Evolutionary conservation across 2,888 invertebrate species (phyloP).

Genomic region (Aporophyla lueneburgensis): DNA sequence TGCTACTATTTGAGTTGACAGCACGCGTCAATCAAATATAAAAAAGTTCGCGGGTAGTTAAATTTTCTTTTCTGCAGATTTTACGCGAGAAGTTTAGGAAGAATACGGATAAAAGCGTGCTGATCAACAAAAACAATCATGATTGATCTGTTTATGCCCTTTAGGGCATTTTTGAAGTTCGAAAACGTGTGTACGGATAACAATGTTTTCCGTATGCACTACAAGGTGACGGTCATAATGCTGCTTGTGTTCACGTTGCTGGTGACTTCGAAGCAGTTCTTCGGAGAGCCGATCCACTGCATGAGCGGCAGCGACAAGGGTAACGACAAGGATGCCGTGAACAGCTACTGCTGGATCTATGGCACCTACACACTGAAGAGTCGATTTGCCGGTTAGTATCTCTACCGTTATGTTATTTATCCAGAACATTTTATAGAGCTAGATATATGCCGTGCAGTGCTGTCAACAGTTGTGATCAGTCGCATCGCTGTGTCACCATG

Average conservation of each 20-base stretch:
- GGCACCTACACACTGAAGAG: conserved; percentile 92
- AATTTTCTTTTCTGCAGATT: conserved; percentile 19
- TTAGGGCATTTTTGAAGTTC: conserved; percentile 92
- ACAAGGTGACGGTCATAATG: conserved; percentile 93
- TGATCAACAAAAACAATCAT: conserved; percentile 67
- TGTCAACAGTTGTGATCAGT: background rate
- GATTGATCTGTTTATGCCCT: conserved; percentile 93
- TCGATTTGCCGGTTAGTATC: conserved; percentile 47
- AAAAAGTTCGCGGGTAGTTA: conserved; percentile 61
- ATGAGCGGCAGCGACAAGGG: conserved; percentile 87
- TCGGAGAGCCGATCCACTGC: conserved; percentile 96
- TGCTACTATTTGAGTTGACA: conserved; percentile 17
- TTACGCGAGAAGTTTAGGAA: background rate
- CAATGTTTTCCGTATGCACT: conserved; percentile 94
- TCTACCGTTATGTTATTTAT: background rate
- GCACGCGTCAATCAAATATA: conserved; percentile 14
- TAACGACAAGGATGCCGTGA: conserved; percentile 91
- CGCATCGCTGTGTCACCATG: background rate
- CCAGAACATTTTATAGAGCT: background rate
- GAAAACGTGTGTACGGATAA: conserved; percentile 94
- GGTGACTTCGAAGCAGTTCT: conserved; percentile 95
- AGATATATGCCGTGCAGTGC: background rate
- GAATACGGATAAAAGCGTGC: conserved; percentile 1
- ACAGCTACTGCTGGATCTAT: conserved; percentile 95
- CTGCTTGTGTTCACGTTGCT: conserved; percentile 94